Evolutionary conservation across 2,113 vertebrate species (phyloP).

Genomic region (Ochotona princeps): DNA sequence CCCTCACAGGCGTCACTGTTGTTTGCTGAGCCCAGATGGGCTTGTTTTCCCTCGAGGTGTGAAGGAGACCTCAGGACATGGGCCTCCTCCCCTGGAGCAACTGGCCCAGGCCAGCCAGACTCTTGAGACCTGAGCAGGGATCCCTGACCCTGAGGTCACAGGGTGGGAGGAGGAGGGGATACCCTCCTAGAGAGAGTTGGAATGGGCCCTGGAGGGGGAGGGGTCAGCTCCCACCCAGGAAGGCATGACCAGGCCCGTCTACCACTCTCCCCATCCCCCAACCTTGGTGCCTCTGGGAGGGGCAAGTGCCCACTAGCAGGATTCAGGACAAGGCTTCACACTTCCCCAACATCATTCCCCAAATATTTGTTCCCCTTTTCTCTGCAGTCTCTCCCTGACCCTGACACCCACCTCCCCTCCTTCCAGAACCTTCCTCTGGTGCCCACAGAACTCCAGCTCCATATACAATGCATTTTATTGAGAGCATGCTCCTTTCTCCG

Average conservation of each 20-base stretch:
- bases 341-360: not conserved
- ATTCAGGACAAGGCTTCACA: not conserved
- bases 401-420: not conserved
- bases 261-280: not conserved
- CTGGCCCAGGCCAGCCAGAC: conserved; percentile 34
- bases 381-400: not conserved
- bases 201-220: not conserved
- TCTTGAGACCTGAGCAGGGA: conserved; percentile 41
- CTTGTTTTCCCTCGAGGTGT: conserved; percentile 79
- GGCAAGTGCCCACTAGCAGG: not conserved
- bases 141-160: conserved; percentile 71
- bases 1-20: not conserved
- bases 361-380: not conserved
- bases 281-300: not conserved
- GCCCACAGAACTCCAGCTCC: not conserved
- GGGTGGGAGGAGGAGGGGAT: not conserved
- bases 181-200: conserved; percentile 39
- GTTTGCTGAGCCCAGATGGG: conserved; percentile 75
- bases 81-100: conserved; percentile 47
- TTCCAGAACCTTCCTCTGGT: not conserved
- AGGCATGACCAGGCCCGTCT: not conserved
- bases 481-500: not conserved
- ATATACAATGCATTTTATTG: too few species aligned
- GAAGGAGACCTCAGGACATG: conserved; percentile 56
- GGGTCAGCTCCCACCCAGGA: not conserved